Conservation (phyloP, 2,888 invertebrate genomes). For the Tridacna gigas region DNA sequence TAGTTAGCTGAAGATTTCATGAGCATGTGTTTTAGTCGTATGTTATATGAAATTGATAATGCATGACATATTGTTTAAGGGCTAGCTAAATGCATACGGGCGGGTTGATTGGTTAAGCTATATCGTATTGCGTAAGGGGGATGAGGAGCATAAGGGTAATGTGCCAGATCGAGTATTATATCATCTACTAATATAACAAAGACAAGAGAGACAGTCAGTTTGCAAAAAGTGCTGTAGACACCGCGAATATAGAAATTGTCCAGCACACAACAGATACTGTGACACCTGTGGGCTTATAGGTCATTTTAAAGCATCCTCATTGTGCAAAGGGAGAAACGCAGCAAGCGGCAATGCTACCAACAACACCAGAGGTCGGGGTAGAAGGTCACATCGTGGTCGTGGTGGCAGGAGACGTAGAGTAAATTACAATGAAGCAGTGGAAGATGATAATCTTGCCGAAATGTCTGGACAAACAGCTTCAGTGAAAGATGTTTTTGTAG, state of each 20-base stretch:
- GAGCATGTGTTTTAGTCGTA: too few species aligned
- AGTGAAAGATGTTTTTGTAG: conserved; percentile 5
- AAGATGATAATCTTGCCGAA: conserved; percentile 3
- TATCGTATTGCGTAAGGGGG: too few species aligned
- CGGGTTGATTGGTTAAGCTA: too few species aligned
- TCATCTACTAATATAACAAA: too few species aligned
- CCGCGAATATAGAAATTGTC: conserved; percentile 23
- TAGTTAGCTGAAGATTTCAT: too few species aligned
- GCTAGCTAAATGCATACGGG: too few species aligned
- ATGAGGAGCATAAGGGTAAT: too few species aligned
- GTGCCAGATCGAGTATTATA: too few species aligned
- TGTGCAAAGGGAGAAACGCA: neutral
- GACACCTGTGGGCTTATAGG: conserved; percentile 27
- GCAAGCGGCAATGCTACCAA: neutral
- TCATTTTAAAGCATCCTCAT: conserved; percentile 30
- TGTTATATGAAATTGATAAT: too few species aligned
- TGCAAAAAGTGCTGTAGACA: conserved; percentile 33
- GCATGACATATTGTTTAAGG: too few species aligned
- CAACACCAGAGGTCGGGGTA: neutral
- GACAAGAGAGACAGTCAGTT: neutral
- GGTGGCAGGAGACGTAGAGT: conserved; percentile 7
- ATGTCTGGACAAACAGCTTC: conserved; percentile 18
- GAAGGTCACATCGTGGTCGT: neutral
- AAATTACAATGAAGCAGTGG: conserved; percentile 2
- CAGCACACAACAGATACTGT: conserved; percentile 26